Evolutionary conservation across 2,888 invertebrate species (phyloP).

Genomic region (Dichetophora obliterata): DNA sequence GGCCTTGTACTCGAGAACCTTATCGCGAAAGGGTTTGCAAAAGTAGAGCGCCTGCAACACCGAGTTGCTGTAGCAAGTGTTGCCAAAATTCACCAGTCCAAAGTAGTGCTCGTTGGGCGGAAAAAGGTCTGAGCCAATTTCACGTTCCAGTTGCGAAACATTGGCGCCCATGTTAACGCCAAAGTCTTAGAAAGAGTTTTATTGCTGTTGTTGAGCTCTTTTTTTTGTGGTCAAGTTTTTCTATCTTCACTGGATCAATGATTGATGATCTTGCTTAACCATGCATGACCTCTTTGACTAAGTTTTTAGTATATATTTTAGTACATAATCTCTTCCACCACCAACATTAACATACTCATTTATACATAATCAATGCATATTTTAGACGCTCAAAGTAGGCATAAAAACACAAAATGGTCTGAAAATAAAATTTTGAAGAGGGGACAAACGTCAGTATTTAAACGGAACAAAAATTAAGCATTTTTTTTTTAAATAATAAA

Average conservation of each 20-base stretch:
- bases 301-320: constrained; percentile 37
- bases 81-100: constrained; percentile 99
- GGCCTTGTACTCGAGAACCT: constrained; percentile 97
- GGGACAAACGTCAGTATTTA: constrained; percentile 67
- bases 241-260: neutral
- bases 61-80: constrained; percentile 99
- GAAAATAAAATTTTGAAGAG: constrained; percentile 70
- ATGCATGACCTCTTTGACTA: neutral
- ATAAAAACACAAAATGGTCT: constrained; percentile 62
- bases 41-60: constrained; percentile 99
- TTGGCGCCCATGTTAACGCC: constrained; percentile 87
- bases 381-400: constrained; percentile 52
- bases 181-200: too few relatives aligned
- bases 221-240: neutral
- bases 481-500: constrained; percentile 51
- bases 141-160: constrained; percentile 98
- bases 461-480: constrained; percentile 32
- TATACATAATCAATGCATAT: constrained; percentile 39
- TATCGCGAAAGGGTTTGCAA: constrained; percentile 98
- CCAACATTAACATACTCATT: constrained; percentile 40
- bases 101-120: constrained; percentile 99
- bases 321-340: constrained; percentile 38
- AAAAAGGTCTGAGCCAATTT: constrained; percentile 98
- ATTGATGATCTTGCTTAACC: neutral
- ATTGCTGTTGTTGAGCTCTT: too few relatives aligned